Conservation (phyloP, 2,113 vertebrate genomes). For the Myanophis thanlyinensis region DNA sequence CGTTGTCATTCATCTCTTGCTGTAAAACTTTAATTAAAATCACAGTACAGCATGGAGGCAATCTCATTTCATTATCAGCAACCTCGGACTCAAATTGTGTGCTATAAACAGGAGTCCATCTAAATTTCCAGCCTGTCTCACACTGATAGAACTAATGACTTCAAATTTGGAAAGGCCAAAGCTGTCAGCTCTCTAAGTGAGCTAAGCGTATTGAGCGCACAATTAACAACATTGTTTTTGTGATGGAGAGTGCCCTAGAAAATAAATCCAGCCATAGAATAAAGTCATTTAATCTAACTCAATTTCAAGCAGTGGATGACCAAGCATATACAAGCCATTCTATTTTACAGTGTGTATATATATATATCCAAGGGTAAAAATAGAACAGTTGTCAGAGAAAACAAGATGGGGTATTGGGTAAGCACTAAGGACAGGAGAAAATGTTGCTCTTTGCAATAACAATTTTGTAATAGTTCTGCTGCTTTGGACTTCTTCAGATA, state of each 20-base stretch:
- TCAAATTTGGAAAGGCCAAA: background rate
- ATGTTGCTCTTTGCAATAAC: background rate
- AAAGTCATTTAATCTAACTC: slow-evolving; percentile 19
- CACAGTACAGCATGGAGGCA: background rate
- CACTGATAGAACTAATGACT: slow-evolving; percentile 4
- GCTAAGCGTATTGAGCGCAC: background rate
- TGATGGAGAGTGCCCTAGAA: background rate
- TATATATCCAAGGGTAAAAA: background rate
- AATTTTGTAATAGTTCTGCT: background rate
- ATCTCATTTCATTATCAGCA: slow-evolving; percentile 24
- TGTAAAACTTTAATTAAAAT: slow-evolving; percentile 29
- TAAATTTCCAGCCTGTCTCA: slow-evolving; percentile 1
- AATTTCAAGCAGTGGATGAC: background rate
- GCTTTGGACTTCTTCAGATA: background rate
- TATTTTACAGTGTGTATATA: background rate
- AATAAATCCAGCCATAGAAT: background rate
- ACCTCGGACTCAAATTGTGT: background rate
- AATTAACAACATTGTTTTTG: slow-evolving; percentile 10
- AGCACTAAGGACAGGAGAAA: background rate
- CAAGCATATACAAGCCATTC: background rate
- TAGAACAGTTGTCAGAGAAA: background rate
- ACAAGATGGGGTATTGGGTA: background rate
- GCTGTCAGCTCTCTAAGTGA: background rate
- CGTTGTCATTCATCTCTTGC: background rate
- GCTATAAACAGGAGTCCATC: background rate